Conservation (phyloP, 2,888 invertebrate genomes). For the Lochmaea crataegi region DNA sequence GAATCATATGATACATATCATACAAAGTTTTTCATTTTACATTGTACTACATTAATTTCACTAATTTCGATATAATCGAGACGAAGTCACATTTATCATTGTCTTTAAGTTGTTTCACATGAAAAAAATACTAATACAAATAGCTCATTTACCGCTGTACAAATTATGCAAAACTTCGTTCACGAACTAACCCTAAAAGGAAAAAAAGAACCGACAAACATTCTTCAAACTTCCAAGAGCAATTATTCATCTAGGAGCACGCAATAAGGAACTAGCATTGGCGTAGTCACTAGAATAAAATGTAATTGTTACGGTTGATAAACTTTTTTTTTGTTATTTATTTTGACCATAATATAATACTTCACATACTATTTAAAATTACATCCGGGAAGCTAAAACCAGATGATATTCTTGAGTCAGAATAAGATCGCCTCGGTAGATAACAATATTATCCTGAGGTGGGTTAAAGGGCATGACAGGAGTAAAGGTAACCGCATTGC, state of each 20-base stretch:
- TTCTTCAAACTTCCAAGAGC: constrained; percentile 21
- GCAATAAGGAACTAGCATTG: constrained; percentile 15
- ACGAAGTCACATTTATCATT: constrained; percentile 8
- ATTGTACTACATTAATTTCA: no score
- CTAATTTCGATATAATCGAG: neutral
- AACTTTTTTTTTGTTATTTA: no score
- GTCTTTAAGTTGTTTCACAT: constrained; percentile 7
- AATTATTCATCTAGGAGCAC: constrained; percentile 16
- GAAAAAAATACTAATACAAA: constrained; percentile 20
- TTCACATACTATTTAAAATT: no score
- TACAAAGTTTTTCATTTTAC: no score
- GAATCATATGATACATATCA: no score
- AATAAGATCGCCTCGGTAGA: no score
- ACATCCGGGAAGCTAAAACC: no score
- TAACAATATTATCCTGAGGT: no score
- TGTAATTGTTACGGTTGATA: neutral
- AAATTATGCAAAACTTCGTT: constrained; percentile 14
- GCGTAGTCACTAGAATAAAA: neutral
- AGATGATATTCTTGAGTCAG: no score
- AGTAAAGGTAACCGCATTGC: no score
- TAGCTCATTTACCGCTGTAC: constrained; percentile 9
- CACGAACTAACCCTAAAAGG: constrained; percentile 16
- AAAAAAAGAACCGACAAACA: constrained; percentile 16
- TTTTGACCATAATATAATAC: no score
- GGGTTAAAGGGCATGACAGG: no score